phyloP scores from a whole-genome alignment of 2,888 invertebrate genomes.

The Rhogogaster chlorosoma region DNA sequence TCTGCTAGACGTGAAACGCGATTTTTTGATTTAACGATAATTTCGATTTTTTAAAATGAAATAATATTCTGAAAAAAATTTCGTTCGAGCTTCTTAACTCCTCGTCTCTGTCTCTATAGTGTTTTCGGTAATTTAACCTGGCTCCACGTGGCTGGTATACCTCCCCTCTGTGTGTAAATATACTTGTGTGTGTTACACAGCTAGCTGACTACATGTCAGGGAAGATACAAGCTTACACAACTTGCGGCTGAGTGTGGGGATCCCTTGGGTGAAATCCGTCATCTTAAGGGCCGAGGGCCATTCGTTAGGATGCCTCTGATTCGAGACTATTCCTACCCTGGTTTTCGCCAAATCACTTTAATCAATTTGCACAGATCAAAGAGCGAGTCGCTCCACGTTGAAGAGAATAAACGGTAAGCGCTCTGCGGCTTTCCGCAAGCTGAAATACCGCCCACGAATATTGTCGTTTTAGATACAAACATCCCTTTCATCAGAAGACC shows the following conservation, averaged over 20 bases:
- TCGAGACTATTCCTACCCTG: slow-evolving; percentile 16
- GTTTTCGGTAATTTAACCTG: neutral
- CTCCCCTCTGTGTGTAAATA: neutral
- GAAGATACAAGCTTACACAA: slow-evolving; percentile 3
- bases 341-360: slow-evolving; percentile 42
- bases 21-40: neutral
- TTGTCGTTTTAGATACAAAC: slow-evolving; percentile 2
- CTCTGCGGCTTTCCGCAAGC: neutral
- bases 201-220: neutral
- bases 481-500: neutral
- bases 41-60: neutral
- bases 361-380: slow-evolving; percentile 47
- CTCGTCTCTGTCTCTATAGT: neutral
- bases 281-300: slow-evolving; percentile 39
- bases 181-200: neutral
- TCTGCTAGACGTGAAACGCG: neutral
- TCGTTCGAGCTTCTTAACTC: neutral
- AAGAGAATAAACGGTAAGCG: slow-evolving; percentile 16
- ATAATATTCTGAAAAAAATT: too few relatives aligned
- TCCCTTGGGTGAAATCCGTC: slow-evolving; percentile 43
- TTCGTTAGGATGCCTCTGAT: slow-evolving; percentile 37
- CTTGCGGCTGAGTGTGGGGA: slow-evolving; percentile 20
- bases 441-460: neutral
- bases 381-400: neutral
- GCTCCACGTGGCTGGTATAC: neutral